Evolutionary conservation across 1,140 invertebrate genomes (phyloP), one percentile per base, ranked within the genome.

Genomic region (Luehdorfia chinensis): DNA sequence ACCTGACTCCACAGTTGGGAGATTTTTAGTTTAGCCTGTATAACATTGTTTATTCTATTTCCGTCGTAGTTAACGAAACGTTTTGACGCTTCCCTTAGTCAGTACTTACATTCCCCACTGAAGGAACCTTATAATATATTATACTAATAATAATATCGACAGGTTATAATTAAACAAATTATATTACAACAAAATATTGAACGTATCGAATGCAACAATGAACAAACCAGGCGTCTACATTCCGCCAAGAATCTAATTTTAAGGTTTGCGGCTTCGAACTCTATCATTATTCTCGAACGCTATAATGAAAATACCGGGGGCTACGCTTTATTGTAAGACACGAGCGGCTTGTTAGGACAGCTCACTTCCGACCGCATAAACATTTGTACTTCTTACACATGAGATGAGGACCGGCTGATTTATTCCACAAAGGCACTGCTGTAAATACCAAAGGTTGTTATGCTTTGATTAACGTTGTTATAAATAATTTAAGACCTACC

Each of bases 391-490:
- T 15, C 33, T 34, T 34, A 19, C 34, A 37, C 21, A 37, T 37
- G 34, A 37, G 34, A 37, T 37, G 34, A 37, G 34, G 18, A 3
- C 6, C 19, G 19, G 5, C 18, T 37, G 18, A 37, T n/a, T 37
- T 37, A 37, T 37, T 37, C 34, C 18, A 11, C 16, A 7, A 21
- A 1, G 34, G 21, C 18, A 16, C 18, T 15, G 18, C 34, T 9
- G 34, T 12, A n/a, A n/a, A 37, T 37, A 1, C 18, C 3, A 12
- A 16, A 12, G 4, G 14, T 37, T 5, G 34, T 37, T 37, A 12
- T 9, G 34, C 34, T 37, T 23, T 37, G 34, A 37, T 37, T 37
- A 19, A 37, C 34, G 18, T 37, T 37, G 18, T 37, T 37, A 37
- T 37, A 37, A 37, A 37, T 37, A 12, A 37, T 37, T 37, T 21